Evolutionary conservation across 2,888 invertebrate species (phyloP).

Genomic region (Quadroppia sp.): DNA sequence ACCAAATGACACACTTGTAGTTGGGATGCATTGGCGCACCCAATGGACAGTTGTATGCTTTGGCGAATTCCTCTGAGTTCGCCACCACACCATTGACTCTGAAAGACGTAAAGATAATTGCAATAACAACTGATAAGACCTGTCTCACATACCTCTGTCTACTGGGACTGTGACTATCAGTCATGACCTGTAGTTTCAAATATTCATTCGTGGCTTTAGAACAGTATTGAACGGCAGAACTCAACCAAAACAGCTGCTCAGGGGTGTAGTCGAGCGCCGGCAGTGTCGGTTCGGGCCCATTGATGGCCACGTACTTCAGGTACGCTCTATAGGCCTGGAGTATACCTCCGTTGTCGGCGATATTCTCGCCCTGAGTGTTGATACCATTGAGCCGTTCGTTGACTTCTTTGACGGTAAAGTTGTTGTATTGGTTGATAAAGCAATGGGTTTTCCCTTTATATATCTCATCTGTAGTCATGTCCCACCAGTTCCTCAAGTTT

Average conservation of each 20-base stretch:
- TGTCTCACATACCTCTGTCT: conserved; percentile 5
- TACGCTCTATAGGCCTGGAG: conserved; percentile 80
- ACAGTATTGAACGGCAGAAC: conserved; percentile 64
- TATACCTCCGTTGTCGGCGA: conserved; percentile 89
- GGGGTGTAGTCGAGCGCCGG: conserved; percentile 53
- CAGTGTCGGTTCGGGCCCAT: conserved; percentile 39
- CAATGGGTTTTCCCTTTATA: conserved; percentile 45
- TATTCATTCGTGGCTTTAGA: conserved; percentile 33
- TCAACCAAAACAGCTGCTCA: conserved; percentile 72
- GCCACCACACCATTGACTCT: conserved; percentile 78
- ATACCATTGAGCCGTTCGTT: conserved; percentile 78
- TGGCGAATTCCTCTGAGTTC: conserved; percentile 74
- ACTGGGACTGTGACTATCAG: conserved; percentile 48
- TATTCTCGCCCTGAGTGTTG: conserved; percentile 88
- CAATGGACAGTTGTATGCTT: conserved; percentile 68
- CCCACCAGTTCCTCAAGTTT: conserved; percentile 47
- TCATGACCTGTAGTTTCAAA: conserved; percentile 8
- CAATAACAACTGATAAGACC: neutral
- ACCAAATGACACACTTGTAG: conserved; percentile 85
- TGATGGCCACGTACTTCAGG: conserved; percentile 54
- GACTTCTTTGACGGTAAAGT: conserved; percentile 59
- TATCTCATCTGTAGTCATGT: conserved; percentile 57
- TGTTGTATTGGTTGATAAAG: conserved; percentile 47
- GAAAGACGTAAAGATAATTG: neutral
- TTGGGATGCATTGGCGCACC: conserved; percentile 77